Percentiles rank a stretch among this genome's conserved stretches.
These are phyloP conservation scores for Pseudachorutes palmiensis DNA, from an alignment of 1,140 invertebrate species.

Conservation along the genomic window DNA sequence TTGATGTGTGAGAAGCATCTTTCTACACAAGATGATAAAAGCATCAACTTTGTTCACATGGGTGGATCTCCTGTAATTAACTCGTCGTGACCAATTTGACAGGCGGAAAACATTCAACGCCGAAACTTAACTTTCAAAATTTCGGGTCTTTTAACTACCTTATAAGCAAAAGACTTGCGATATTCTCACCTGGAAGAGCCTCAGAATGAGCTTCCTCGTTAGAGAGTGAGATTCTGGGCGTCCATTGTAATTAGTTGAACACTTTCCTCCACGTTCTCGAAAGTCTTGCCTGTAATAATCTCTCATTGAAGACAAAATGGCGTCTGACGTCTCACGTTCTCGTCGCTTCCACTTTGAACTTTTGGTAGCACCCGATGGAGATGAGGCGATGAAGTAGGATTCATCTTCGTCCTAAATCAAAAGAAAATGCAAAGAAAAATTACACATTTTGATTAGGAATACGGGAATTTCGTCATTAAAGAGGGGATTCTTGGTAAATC, in stretches of 20 bases:
- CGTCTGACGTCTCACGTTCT: background rate
- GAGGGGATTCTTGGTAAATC: no score
- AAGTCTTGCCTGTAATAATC: background rate
- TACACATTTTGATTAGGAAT: no score
- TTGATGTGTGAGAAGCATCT: no score
- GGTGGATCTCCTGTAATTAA: background rate
- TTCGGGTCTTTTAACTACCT: background rate
- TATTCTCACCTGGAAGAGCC: background rate
- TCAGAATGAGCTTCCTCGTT: background rate
- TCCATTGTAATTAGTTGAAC: background rate
- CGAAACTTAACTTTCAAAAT: background rate
- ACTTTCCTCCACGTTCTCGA: background rate
- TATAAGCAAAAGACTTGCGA: background rate
- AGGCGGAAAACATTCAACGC: no score
- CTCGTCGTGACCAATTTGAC: no score
- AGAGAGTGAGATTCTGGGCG: background rate
- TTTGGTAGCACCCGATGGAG: background rate
- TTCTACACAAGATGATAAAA: background rate
- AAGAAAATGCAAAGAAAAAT: background rate
- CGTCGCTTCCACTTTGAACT: background rate
- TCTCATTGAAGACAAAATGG: background rate
- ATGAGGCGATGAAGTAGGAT: background rate
- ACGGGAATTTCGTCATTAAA: no score
- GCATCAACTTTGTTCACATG: background rate
- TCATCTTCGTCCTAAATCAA: background rate